Percentiles rank a stretch among this genome's conserved stretches.
Evolutionary conservation across 2,888 invertebrate genomes (phyloP).

Genomic region (Clanis bilineata): DNA sequence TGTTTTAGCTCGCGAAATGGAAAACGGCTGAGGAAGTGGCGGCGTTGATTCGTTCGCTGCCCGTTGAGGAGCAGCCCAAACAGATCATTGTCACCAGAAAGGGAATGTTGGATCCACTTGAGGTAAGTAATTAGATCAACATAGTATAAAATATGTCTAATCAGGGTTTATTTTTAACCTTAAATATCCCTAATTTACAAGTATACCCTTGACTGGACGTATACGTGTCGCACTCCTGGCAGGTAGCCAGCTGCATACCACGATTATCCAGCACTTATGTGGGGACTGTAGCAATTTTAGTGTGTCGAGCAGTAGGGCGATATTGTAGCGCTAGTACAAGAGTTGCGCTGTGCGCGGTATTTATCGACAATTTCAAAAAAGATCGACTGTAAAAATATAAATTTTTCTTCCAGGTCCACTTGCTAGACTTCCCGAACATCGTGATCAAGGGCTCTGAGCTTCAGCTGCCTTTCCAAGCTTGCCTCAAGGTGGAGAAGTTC

Average conservation of each 20-base stretch:
- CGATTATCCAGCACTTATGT: no score
- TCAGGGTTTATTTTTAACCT: no score
- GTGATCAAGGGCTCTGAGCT: conserved; percentile 99
- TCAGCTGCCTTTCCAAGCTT: conserved; percentile 99
- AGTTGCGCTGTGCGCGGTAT: no score
- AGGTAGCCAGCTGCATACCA: no score
- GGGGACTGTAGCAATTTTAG: no score
- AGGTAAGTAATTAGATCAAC: conserved; percentile 80
- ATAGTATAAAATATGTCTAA: no score
- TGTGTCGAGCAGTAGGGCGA: no score
- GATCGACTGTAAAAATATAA: not conserved
- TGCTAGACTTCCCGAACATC: conserved; percentile 99
- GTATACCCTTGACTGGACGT: no score
- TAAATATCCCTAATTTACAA: no score
- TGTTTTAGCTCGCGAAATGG: conserved; percentile 95
- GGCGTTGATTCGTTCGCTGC: conserved; percentile 98
- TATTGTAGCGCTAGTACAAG: no score
- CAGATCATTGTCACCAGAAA: conserved; percentile 99
- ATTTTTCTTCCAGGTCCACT: conserved; percentile 87
- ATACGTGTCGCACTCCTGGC: no score
- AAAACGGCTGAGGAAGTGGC: conserved; percentile 99
- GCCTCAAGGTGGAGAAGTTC: conserved; percentile 99
- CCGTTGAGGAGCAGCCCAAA: conserved; percentile 99
- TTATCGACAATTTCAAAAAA: no score
- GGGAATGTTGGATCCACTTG: conserved; percentile 99